phyloP scores from a whole-genome alignment of 2,113 vertebrate species.

The Grammomys surdaster region DNA sequence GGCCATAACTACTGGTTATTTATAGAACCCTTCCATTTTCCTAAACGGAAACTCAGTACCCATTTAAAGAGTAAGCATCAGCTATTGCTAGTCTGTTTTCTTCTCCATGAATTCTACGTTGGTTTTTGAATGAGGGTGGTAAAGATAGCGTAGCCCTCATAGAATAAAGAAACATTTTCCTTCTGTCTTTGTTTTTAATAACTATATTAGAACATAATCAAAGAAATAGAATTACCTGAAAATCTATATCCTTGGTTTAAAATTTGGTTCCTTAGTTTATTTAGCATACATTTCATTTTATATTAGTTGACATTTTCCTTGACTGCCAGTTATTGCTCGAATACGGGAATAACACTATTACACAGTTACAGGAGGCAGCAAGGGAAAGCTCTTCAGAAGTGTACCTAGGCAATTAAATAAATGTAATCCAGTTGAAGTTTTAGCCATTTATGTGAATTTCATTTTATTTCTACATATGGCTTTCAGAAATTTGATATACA shows the following conservation, averaged over 20 bases:
- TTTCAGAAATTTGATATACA: conserved; percentile 65
- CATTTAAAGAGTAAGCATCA: not conserved
- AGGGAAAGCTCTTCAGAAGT: conserved; percentile 1
- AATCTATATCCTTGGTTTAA: not conserved
- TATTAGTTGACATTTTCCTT: not conserved
- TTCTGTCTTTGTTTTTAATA: not conserved
- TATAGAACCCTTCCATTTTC: not conserved
- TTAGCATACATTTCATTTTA: conserved; percentile 25
- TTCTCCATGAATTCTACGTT: not conserved
- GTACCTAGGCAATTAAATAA: conserved; percentile 25
- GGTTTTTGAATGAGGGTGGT: not conserved
- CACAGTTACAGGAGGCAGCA: not conserved
- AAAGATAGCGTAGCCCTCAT: not conserved
- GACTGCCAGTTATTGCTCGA: not conserved
- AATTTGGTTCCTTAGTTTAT: conserved; percentile 15
- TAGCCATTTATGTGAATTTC: conserved; percentile 55
- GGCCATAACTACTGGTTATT: not conserved
- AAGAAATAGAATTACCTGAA: conserved; percentile 8
- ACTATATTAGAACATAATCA: not conserved
- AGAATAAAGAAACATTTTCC: not conserved
- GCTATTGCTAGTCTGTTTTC: not conserved
- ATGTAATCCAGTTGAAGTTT: conserved; percentile 25
- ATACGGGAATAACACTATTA: not conserved
- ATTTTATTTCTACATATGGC: conserved; percentile 61
- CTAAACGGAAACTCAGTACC: not conserved